Base-by-base conservation (phyloP, 2,888 invertebrate species). In the Electrophaes corylata region DNA sequence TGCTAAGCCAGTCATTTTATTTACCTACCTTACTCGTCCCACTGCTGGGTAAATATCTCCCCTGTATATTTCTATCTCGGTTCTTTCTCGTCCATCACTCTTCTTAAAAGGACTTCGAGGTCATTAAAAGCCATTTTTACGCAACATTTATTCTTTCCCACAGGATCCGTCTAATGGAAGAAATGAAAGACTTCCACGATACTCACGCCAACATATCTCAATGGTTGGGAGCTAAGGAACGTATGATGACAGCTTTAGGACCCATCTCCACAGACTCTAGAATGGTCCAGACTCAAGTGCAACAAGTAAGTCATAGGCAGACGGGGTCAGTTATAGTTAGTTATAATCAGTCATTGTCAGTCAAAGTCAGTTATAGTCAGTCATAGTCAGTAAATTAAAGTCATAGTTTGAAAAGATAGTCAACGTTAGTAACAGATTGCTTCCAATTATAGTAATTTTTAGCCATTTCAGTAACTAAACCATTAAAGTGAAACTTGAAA, bases 251-350 rank as follows among this genome's bases (percentile, higher is more conserved):
- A 0, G 98, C 98, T 0, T 92, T 99, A 0, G 99, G 99, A 14
- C 98, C 98, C 0, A 98, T 99, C 73, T 98, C 98, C 0, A 97
- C 98, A 0, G 99, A 99, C 85, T 97, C 98, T 0, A 93, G 98
- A 52, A 97, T 98, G 96, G 97, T 98, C 2, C 96, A 97, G 78
- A 98, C 97, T 33, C 99, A 99, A 93, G 96, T 98, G 14, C 98
- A 98, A 79, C 98, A 98, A 93, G 92, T 92, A 70, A 57, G 64
- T 51, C 16, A 19, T 26, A 40, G 20, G 23, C 14, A 20, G 0
- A 10, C 11, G 5, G n/a, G 26, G 43, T 14, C 26, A 11, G 5
- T 31, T 4, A 2, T n/a, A 45, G 26, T 12, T 11, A 31, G 1
- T 31, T 1, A 31, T 16, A 26, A 14, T 14, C 14, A 14, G 14